Base-by-base conservation (phyloP, 2,888 invertebrate genomes). In the Andrena marginata region DNA sequence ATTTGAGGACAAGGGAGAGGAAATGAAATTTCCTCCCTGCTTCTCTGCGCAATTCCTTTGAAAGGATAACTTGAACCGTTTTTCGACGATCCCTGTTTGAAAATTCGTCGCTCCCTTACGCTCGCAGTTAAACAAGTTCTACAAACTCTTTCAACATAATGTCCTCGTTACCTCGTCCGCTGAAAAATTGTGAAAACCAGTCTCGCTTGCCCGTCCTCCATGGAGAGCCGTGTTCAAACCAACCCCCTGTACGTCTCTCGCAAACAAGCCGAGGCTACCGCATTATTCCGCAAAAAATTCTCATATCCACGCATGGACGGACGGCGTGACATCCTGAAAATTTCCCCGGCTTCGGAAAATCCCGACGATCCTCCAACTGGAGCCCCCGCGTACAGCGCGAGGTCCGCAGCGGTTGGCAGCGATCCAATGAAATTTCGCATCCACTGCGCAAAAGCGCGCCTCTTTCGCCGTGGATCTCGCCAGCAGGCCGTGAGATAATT, bases 371-470 rank as follows among this genome's bases (percentile, higher is more conserved):
- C 64, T 76, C 49, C 49, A 26, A 31, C 33, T 60, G 72, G 85
- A 79, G 56, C 8, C 54, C 6, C 20, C 84, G 86, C 85, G 84
- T 81, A 85, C 54, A 60, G 85, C 42, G n/a, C 10, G 70, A 20
- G 82, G 78, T 83, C 87, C 77, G 86, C 87, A 84, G 81, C 62
- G 79, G 63, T 59, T 91, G 91, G 90, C 91, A 62, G 20, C n/a
- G 74, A 67, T 88, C 90, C 90, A 91, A 82, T 82, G 85, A 88
- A 91, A 89, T 90, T 91, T 89, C 85, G 86, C 85, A 85, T 90
- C 82, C 84, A 29, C 74, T 49, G 23, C 51, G 60, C 68, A 76
- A 63, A 63, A 69, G 49, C 69, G 35, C 10, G 48, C 20, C 20
- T 69, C 65, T 49, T 54, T 62, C 33, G 54, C n/a, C n/a, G n/a